Evolutionary conservation across 2,888 invertebrate species (phyloP).

Genomic region (Lamproptera curius): DNA sequence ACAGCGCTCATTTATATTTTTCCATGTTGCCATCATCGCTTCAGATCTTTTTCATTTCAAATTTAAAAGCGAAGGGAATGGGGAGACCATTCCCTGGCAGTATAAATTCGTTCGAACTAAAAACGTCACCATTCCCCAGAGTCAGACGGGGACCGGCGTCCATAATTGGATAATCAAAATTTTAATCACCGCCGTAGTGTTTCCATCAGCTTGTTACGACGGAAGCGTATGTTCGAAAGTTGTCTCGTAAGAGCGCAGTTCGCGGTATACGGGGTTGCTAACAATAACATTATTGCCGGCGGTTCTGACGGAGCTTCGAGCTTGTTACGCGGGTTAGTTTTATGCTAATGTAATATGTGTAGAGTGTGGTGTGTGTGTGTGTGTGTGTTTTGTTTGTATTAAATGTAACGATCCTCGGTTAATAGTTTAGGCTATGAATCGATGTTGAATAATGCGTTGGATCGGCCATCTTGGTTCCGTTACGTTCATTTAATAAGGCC

Average conservation of each 20-base stretch:
- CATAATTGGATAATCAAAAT: neutral
- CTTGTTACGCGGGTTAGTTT: neutral
- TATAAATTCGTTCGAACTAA: neutral
- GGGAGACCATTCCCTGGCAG: neutral
- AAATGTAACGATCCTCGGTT: too few relatives aligned
- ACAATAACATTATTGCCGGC: neutral
- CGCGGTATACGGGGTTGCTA: neutral
- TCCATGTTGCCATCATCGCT: neutral
- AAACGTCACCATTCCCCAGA: neutral
- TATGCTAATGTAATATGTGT: neutral
- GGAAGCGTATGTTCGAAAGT: neutral
- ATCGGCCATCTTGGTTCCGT: too few relatives aligned
- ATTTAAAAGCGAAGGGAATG: neutral
- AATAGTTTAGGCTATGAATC: too few relatives aligned
- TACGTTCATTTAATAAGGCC: too few relatives aligned
- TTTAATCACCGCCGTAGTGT: neutral
- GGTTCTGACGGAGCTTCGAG: neutral
- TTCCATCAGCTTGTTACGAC: neutral
- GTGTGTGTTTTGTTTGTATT: too few relatives aligned
- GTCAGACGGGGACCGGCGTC: neutral
- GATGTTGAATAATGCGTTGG: too few relatives aligned
- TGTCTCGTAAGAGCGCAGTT: neutral
- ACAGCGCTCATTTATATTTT: too few relatives aligned
- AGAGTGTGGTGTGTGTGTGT: too few relatives aligned
- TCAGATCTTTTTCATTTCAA: neutral